Base-by-base conservation (phyloP, 2,888 invertebrate genomes). In the Argyresthia albistria region DNA sequence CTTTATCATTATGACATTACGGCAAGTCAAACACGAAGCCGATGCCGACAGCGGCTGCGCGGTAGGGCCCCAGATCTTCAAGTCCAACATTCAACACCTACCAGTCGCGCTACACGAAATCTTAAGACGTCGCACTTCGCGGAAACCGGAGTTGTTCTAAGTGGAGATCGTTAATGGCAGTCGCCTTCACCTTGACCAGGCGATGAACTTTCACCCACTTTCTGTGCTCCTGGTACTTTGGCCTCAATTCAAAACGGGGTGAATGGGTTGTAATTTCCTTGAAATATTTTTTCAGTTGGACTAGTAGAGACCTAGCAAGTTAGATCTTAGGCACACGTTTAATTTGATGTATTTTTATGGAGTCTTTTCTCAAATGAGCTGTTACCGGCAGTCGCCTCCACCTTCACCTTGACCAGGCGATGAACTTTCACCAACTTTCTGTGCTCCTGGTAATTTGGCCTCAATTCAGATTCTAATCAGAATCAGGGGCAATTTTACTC, bases 181-280 rank as follows among this genome's bases (percentile, higher is more conserved):
- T 65, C 72, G 69, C 70, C 75, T 76, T 82, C 81, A 84, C 86
- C 86, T 84, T 86, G 86, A 84, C 86, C 87, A 83, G 64, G 55
- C 53, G 58, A 79, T 79, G 83, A 82, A 83, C 79, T 74, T 78
- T 73, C 75, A 76, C 78, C 80, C 75, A 81, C 72, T 82, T 25
- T 79, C 67, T 65, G 63, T 12, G 61, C 63, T 59, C 69, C 69
- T 69, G 67, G 70, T 68, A 65, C 50, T 9, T 49, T 46, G 54
- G 35, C 36, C 46, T 25, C 43, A 12, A 15, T 46, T 53, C 45
- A 25, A 25, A 36, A 50, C 42, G 39, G 16, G 42, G 50, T 9
- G 39, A n/a, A 11, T 39, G 8, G n/a, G 8, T 39, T 39, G 39
- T 11, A 3, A 39, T n/a, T 39, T 39, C 8, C 39, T 39, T n/a